phyloP scores from a whole-genome alignment of 2,113 vertebrate genomes.

The Verasper variegatus region DNA sequence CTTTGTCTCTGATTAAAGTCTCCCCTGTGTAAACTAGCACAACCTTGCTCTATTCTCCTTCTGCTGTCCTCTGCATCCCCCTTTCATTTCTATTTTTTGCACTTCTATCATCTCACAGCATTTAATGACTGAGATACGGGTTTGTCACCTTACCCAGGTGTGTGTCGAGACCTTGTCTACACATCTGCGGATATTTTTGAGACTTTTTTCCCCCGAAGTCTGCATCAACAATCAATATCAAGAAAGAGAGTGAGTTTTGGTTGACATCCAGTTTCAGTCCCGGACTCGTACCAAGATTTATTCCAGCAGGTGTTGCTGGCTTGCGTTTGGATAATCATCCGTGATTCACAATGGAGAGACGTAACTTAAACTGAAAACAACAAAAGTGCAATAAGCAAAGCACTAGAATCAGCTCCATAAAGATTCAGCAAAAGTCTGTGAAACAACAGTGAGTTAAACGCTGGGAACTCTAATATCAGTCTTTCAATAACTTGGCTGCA shows the following conservation, averaged over 20 bases:
- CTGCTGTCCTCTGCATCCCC: constrained; percentile 48
- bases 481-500: constrained; percentile 20
- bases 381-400: not conserved
- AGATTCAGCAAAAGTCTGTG: not conserved
- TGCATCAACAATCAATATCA: no score
- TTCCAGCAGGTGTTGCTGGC: no score
- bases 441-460: not conserved
- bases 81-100: not conserved
- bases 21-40: constrained; percentile 73
- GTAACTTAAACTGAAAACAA: not conserved
- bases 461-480: not conserved
- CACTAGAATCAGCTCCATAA: not conserved
- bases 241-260: no score
- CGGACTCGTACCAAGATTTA: no score
- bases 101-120: constrained; percentile 8
- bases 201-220: no score
- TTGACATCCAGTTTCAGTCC: no score
- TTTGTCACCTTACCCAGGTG: not conserved
- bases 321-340: constrained; percentile 11
- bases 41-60: constrained; percentile 41
- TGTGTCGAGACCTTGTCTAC: no score
- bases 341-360: constrained; percentile 6
- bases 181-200: no score
- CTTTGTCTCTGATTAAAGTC: constrained; percentile 75
- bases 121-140: constrained; percentile 8